These are phyloP conservation scores for Panagrolaimus sp. DNA, from an alignment of 1,140 invertebrate species.

Conservation along the genomic window DNA sequence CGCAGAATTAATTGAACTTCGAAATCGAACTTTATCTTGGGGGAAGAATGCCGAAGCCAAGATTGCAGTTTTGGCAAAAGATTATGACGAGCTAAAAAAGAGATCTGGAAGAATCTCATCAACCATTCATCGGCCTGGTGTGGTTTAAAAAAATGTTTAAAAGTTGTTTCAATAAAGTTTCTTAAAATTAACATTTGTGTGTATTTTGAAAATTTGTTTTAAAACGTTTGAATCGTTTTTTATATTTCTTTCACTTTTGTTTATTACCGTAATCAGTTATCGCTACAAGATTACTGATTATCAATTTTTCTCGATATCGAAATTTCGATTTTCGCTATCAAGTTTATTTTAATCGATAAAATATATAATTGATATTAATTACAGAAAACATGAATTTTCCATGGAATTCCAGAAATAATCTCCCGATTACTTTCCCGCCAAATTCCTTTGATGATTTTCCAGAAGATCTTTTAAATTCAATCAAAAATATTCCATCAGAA, in stretches of 20 bases:
- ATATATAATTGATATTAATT: too few species aligned
- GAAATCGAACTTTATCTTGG: neutral
- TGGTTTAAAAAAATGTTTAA: too few species aligned
- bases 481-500: conserved; percentile 1
- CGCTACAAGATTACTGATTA: too few species aligned
- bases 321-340: neutral
- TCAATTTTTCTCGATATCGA: too few species aligned
- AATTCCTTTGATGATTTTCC: neutral
- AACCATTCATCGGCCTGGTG: neutral
- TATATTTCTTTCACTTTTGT: neutral
- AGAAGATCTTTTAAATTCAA: neutral
- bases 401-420: neutral
- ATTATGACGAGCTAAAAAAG: neutral
- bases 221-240: neutral
- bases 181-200: too few species aligned
- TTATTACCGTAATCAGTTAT: too few species aligned
- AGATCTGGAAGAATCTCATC: neutral
- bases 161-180: too few species aligned
- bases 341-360: neutral
- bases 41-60: neutral
- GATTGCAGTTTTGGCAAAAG: neutral
- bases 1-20: neutral
- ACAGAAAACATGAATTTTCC: neutral
- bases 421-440: neutral
- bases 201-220: too few species aligned